These are phyloP conservation scores for Noctua janthe DNA, from an alignment of 2,888 invertebrate species.

Conservation along the genomic window DNA sequence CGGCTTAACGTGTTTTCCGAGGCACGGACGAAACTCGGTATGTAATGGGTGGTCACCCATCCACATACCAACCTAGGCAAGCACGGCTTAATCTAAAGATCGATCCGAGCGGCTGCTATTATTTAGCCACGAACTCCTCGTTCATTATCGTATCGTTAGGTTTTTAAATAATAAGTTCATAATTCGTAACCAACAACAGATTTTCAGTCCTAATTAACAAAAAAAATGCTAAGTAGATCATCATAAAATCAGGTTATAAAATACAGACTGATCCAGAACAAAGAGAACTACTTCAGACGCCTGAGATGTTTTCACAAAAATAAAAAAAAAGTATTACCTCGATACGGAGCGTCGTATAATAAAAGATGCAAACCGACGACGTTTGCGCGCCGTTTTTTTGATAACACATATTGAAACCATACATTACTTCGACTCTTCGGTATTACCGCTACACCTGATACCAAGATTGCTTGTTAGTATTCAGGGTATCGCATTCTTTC, in stretches of 20 bases:
- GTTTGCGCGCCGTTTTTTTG: conserved; percentile 68
- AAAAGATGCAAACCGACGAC: conserved; percentile 72
- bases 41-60: too few relatives aligned
- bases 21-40: too few relatives aligned
- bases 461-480: conserved; percentile 78
- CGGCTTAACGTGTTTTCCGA: too few relatives aligned
- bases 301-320: conserved; percentile 48
- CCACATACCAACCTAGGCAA: too few relatives aligned
- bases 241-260: conserved; percentile 15
- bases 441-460: conserved; percentile 80
- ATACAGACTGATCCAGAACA: conserved; percentile 17
- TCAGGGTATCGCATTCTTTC: conserved; percentile 74
- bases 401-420: conserved; percentile 80
- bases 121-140: too few relatives aligned
- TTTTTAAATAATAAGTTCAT: neutral
- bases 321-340: conserved; percentile 61
- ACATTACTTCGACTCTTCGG: conserved; percentile 76
- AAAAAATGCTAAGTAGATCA: neutral
- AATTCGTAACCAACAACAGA: conserved; percentile 8
- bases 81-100: too few relatives aligned
- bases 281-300: conserved; percentile 42
- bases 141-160: neutral
- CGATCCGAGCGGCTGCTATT: too few relatives aligned
- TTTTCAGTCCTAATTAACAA: neutral
- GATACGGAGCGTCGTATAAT: conserved; percentile 63